Base-by-base conservation (phyloP, 2,797 vertebrate species). In the Anguilla megastoma region DNA sequence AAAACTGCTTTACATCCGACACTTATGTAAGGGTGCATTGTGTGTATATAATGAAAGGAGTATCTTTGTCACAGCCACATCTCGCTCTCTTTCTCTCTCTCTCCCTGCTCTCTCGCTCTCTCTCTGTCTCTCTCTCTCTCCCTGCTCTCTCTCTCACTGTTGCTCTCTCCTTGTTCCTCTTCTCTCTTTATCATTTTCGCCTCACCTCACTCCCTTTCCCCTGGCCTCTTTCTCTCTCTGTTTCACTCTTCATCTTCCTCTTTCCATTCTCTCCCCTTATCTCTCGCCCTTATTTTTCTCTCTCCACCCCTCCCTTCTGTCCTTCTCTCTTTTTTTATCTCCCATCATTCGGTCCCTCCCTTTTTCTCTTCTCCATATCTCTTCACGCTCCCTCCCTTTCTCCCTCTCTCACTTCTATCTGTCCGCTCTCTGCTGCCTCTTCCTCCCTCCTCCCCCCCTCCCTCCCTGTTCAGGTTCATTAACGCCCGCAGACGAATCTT, bases 401-500 rank as follows among this genome's bases (percentile, higher is more conserved):
- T n/a, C 52, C 52, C 36, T 63, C 83, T 14, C 9, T 48, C 56
- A 0, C 21, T 33, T 85, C 18, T 30, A 4, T 21, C 14, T 88
- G 27, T 86, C 3, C 41, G n/a, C 52, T 52, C 63, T 66, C 36
- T 71, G 41, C 24, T 16, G 1, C n/a, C 24, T 9, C n/a, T 87
- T 27, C n/a, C 45, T 86, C 56, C 54, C 41, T 45, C 41, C 41
- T 5, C 4, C 41, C 41, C 41, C 3, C 41, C 48, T 36, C 10
- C 27, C 45, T 48, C 16, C 14, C 60, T 80, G 71, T 16, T 0
- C 92, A 99, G 98, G 98, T 99, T 99, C 94, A 99, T 99, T 48
- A 99, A 99, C 0, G 98, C 98, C 86, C 97, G 98, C 10, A 96
- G 98, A 87, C 98, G 98, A 88, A 99, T 99, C 89, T 96, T 99